Evolutionary conservation across 92 coral and sea anemone genomes (phyloP).

Genomic region (Anthopleura xanthogrammica): DNA sequence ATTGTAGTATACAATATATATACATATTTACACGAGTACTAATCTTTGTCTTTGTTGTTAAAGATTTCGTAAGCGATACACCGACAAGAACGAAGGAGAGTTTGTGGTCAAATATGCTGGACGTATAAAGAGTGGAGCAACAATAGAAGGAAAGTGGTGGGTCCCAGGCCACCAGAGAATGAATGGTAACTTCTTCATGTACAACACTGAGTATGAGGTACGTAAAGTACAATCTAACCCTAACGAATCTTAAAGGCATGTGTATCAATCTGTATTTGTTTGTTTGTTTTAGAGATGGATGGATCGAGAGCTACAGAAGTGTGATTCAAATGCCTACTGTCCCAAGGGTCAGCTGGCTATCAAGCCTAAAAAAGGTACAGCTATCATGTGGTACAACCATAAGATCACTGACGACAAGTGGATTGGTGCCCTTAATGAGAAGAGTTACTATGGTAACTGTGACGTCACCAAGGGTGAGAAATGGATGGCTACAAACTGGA

Average conservation of each 20-base stretch:
- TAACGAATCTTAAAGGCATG: background rate
- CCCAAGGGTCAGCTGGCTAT: conserved; percentile 59
- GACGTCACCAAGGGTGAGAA: conserved; percentile 81
- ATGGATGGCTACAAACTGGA: conserved; percentile 80
- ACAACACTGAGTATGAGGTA: conserved; percentile 66
- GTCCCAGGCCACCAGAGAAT: conserved; percentile 55
- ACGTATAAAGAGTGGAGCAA: conserved; percentile 54
- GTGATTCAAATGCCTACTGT: conserved; percentile 66
- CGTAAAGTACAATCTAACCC: background rate
- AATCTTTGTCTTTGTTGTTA: background rate
- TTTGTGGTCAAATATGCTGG: conserved; percentile 69
- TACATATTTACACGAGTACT: background rate
- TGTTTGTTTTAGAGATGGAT: conserved; percentile 57
- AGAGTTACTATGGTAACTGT: conserved; percentile 74
- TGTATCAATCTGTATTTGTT: background rate
- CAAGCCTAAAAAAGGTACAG: conserved; percentile 76
- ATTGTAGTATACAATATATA: too few relatives aligned
- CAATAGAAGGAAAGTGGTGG: conserved; percentile 87
- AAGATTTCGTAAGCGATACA: conserved; percentile 69
- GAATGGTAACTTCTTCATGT: conserved; percentile 79
- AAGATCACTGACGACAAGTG: conserved; percentile 60
- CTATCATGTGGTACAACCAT: conserved; percentile 82
- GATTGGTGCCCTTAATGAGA: conserved; percentile 69
- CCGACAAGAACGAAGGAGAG: conserved; percentile 32
- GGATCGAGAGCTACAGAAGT: conserved; percentile 51